Base-by-base conservation (phyloP, 2,113 vertebrate genomes). In the Podiceps cristatus region DNA sequence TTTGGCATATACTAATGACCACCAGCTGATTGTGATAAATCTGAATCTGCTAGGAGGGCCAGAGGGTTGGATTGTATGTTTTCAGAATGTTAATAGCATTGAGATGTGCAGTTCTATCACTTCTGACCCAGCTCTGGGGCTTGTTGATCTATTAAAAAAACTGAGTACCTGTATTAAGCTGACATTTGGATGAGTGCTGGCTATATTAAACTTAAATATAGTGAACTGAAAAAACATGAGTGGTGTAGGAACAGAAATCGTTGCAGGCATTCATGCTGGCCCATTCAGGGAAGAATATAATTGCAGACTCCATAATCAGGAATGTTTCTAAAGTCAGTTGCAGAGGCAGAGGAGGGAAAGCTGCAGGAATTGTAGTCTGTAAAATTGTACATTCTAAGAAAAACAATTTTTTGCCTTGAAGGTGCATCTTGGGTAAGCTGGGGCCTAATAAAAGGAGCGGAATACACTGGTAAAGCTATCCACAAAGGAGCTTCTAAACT, bases 401-500 rank as follows among this genome's bases (percentile, higher is more conserved):
- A 94, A 49, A 4, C 27, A 42, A 11, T 94, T 90, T 96, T 96
- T 86, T 96, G 59, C 60, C 52, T 92, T 90, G 96, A 96, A 99
- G 99, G 99, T 95, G 99, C 99, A 18, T 99, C 99, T 67, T 99
- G 99, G 99, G 97, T 99, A 87, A 99, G 99, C 97, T 99, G 99
- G 99, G 99, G 99, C 60, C 98, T 99, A 81, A 98, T 99, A 64
- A 99, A 99, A 98, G 99, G 99, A 76, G 99, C 99, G 12, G 99
- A 99, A 94, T 99, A 98, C 91, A 99, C 99, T 1, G 99, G 99
- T 44, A 99, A 99, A 97, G 99, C 99, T 77, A 99, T 99, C 93
- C 99, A 99, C 85, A 99, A 99, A 97, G 99, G 99, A 42, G 99
- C 99, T 7, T 98, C 99, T 40, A 99, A 99, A 96, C 98, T 99